These are phyloP conservation scores for Larimichthys polyactis DNA, from an alignment of 2,113 vertebrate species.

Conservation along the genomic window DNA sequence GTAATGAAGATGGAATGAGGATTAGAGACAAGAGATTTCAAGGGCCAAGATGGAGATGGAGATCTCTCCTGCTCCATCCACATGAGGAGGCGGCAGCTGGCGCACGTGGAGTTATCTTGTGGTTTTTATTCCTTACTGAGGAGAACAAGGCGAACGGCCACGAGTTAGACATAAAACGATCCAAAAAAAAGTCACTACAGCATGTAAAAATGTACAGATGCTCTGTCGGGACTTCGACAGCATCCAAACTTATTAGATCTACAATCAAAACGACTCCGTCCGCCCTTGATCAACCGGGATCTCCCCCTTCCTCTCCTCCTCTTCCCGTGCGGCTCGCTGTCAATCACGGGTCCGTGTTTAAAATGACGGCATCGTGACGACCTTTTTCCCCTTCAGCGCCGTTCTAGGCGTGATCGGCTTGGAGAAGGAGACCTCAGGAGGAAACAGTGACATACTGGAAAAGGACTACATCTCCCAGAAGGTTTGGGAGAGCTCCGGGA, in stretches of 20 bases:
- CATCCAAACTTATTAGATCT: too few species aligned
- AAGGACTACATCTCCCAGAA: constrained; percentile 21
- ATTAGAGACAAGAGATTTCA: constrained; percentile 8
- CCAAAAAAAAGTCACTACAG: too few species aligned
- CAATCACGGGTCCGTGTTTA: too few species aligned
- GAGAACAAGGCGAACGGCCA: neutral
- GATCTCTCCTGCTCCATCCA: neutral
- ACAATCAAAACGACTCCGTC: too few species aligned
- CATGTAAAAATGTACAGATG: too few species aligned
- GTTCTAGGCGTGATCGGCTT: constrained; percentile 2
- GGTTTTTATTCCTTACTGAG: neutral
- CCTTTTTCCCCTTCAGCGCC: neutral
- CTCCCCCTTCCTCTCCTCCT: too few species aligned
- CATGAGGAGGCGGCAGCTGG: neutral
- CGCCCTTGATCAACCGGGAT: too few species aligned
- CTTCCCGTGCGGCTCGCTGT: too few species aligned
- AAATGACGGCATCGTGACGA: too few species aligned
- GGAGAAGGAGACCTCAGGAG: constrained; percentile 1
- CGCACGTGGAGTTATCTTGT: neutral
- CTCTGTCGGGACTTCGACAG: too few species aligned
- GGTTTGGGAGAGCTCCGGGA: neutral
- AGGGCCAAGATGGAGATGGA: neutral
- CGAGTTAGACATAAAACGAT: neutral
- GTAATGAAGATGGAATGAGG: constrained; percentile 1
- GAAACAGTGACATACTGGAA: constrained; percentile 34